Evolutionary conservation across 2,113 vertebrate species (phyloP).

Genomic region (Peromyscus leucopus): DNA sequence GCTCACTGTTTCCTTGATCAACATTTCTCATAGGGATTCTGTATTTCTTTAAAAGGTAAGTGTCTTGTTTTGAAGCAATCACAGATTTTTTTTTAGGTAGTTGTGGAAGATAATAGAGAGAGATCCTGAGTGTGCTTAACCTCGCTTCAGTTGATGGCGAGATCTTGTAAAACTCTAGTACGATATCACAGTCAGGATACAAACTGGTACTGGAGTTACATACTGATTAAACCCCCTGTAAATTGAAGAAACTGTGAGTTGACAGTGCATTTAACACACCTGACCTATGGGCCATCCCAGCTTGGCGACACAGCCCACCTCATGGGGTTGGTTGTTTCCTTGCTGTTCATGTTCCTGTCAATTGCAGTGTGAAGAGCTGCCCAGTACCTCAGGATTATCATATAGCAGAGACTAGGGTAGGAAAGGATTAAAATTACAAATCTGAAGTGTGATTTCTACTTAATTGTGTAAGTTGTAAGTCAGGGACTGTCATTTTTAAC

Average conservation of each 20-base stretch:
- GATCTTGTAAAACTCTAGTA: background rate
- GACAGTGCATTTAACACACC: background rate
- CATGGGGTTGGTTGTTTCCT: background rate
- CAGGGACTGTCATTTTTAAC: background rate
- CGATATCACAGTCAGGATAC: background rate
- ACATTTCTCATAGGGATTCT: conserved; percentile 8
- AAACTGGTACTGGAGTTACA: background rate
- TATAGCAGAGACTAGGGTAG: background rate
- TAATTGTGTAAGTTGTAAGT: background rate
- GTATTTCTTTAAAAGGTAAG: background rate
- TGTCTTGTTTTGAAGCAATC: conserved; percentile 61
- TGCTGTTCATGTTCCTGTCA: background rate
- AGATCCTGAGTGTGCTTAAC: background rate
- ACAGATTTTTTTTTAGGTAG: background rate
- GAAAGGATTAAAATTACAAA: background rate
- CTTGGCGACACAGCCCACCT: background rate
- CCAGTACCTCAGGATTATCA: background rate
- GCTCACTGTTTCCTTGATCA: background rate
- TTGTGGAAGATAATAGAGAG: conserved; percentile 43
- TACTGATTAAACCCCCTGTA: background rate
- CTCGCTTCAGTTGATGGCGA: background rate
- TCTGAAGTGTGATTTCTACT: background rate
- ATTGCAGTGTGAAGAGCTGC: too few species aligned
- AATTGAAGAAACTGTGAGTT: background rate
- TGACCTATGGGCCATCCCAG: background rate